Evolutionary conservation across 1,140 invertebrate species (phyloP).

Genomic region (Lucilia cuprina): DNA sequence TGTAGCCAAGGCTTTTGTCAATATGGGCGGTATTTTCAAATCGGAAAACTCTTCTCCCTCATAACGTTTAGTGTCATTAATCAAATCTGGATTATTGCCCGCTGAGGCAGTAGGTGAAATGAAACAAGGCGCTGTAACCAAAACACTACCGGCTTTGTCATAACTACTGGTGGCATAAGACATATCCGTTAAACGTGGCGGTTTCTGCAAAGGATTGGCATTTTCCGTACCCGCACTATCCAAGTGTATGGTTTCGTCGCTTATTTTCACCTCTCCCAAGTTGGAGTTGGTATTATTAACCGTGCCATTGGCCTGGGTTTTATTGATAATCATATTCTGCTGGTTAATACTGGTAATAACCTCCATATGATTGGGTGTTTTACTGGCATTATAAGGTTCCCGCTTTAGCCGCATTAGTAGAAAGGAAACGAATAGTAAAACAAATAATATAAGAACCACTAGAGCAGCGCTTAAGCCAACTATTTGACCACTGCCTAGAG

Average conservation of each 20-base stretch:
- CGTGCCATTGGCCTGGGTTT: conserved; percentile 50
- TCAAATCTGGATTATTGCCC: conserved; percentile 82
- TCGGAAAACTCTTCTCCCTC: conserved; percentile 65
- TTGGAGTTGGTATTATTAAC: conserved; percentile 51
- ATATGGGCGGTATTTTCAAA: conserved; percentile 46
- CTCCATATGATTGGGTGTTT: conserved; percentile 76
- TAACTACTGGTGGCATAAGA: conserved; percentile 71
- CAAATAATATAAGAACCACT: conserved; percentile 78
- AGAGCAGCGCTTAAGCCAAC: conserved; percentile 83
- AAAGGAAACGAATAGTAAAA: conserved; percentile 76
- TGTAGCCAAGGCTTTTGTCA: conserved; percentile 37
- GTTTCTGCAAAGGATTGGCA: conserved; percentile 74
- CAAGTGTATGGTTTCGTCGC: background rate
- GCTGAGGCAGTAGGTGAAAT: conserved; percentile 75
- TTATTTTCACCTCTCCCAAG: conserved; percentile 60
- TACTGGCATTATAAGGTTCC: conserved; percentile 75
- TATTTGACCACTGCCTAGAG: conserved; percentile 83
- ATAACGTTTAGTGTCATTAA: conserved; percentile 75
- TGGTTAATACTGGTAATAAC: conserved; percentile 72
- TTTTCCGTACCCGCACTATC: conserved; percentile 54
- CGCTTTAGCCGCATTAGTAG: conserved; percentile 75
- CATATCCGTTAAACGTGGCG: conserved; percentile 71
- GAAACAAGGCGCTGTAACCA: conserved; percentile 68
- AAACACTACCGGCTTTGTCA: conserved; percentile 68
- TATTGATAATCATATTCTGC: conserved; percentile 62